phyloP scores from a whole-genome alignment of 2,113 vertebrate species.

The Hyperopisus bebe region DNA sequence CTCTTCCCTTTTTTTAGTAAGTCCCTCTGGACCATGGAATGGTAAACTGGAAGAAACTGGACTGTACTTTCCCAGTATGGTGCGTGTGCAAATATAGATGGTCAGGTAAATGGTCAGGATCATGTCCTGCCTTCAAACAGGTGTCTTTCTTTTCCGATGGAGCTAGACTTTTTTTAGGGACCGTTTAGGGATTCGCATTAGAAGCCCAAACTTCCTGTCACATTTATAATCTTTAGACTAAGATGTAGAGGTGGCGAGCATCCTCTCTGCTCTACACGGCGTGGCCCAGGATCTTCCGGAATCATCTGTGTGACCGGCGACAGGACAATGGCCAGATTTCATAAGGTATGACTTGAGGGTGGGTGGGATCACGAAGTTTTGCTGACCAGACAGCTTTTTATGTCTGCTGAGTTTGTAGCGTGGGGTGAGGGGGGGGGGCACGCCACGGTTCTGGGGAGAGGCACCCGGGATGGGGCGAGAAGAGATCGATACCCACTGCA shows the following conservation, averaged over 20 bases:
- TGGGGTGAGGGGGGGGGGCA: no score
- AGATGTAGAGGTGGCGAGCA: background rate
- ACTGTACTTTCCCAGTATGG: slow-evolving; percentile 13
- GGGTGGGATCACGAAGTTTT: background rate
- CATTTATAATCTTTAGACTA: background rate
- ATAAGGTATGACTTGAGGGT: background rate
- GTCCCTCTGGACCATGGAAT: slow-evolving; percentile 28
- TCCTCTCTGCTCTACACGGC: background rate
- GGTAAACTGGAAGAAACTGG: slow-evolving; percentile 27
- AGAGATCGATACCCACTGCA: slow-evolving; percentile 19
- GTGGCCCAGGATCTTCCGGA: background rate
- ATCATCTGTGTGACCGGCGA: background rate
- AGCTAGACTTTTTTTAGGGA: background rate
- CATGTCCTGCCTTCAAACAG: background rate
- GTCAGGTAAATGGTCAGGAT: slow-evolving; percentile 19
- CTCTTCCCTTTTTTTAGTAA: slow-evolving; percentile 38
- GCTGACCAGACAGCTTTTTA: no score
- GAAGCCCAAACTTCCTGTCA: background rate
- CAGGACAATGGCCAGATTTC: background rate
- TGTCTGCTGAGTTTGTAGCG: background rate
- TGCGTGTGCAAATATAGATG: slow-evolving; percentile 8
- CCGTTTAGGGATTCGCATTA: background rate
- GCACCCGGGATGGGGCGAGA: slow-evolving; percentile 14
- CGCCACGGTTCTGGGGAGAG: background rate
- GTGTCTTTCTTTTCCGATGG: background rate